phyloP scores from a whole-genome alignment of 2,797 vertebrate genomes.

The Sardinella longiceps region DNA sequence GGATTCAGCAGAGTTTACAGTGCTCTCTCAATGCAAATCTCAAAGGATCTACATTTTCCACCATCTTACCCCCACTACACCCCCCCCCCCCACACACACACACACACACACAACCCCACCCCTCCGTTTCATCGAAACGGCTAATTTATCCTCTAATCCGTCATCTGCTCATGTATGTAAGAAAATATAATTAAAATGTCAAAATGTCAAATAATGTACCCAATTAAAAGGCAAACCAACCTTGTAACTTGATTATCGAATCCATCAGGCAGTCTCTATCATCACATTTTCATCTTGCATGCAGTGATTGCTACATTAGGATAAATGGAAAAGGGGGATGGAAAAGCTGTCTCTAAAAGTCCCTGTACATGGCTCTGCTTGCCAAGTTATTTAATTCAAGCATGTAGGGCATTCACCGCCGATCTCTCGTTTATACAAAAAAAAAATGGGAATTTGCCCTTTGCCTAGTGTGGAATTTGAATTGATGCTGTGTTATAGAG shows the following conservation, averaged over 20 bases:
- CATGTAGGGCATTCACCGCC: background rate
- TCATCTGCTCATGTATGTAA: conserved; percentile 48
- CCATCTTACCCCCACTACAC: conserved; percentile 39
- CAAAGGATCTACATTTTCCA: conserved; percentile 51
- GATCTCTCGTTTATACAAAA: no score
- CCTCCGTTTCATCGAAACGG: conserved; percentile 37
- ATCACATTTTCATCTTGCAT: conserved; percentile 41
- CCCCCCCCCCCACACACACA: background rate
- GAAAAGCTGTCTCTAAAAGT: background rate
- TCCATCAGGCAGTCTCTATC: conserved; percentile 43
- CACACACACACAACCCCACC: no score
- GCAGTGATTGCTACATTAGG: conserved; percentile 14
- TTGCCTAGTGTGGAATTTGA: background rate
- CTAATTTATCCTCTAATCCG: conserved; percentile 49
- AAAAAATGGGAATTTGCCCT: no score
- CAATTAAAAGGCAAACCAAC: conserved; percentile 60
- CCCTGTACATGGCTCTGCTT: background rate
- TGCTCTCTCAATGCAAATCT: conserved; percentile 43
- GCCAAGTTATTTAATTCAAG: background rate
- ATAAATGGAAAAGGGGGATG: conserved; percentile 21
- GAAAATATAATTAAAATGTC: conserved; percentile 58
- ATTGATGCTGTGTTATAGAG: background rate
- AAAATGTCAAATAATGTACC: conserved; percentile 55
- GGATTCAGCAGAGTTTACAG: background rate
- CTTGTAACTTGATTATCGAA: conserved; percentile 55